A percentile compares a stretch with the other conserved stretches of the same genome.
Evolutionary conservation across 2,797 vertebrate species (phyloP).

Genomic region (Champsocephalus gunnari): DNA sequence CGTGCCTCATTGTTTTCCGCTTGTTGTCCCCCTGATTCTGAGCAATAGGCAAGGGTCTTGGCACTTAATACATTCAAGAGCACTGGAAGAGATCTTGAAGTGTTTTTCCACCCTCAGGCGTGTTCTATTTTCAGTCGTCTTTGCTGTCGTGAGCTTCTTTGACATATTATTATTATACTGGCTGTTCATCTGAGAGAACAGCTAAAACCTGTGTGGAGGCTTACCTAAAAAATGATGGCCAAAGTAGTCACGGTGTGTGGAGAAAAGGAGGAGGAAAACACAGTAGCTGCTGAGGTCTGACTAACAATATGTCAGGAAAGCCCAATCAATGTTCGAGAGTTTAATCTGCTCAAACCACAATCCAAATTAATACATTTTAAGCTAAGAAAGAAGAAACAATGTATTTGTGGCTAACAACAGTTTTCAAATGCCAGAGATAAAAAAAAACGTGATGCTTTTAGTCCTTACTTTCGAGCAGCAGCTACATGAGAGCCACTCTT

Average conservation of each 20-base stretch:
- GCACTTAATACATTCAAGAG: constrained; percentile 66
- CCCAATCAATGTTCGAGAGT: background rate
- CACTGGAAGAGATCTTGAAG: constrained; percentile 54
- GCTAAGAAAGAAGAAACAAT: constrained; percentile 9
- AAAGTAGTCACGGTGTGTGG: constrained; percentile 43
- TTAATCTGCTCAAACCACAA: constrained; percentile 16
- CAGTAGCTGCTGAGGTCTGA: constrained; percentile 11
- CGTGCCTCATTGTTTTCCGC: background rate
- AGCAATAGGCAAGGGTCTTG: constrained; percentile 35
- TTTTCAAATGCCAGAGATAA: background rate
- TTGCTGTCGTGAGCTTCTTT: constrained; percentile 59
- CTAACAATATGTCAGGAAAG: constrained; percentile 3
- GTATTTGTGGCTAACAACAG: background rate
- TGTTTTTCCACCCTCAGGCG: constrained; percentile 67
- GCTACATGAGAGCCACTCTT: background rate
- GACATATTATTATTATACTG: constrained; percentile 75
- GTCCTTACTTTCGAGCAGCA: background rate
- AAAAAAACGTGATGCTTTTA: constrained; percentile 12
- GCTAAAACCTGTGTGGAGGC: constrained; percentile 64
- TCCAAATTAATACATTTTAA: background rate
- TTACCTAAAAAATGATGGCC: constrained; percentile 68
- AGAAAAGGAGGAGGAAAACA: constrained; percentile 16
- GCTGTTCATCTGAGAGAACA: constrained; percentile 68
- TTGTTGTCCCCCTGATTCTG: constrained; percentile 38
- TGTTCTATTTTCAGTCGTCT: constrained; percentile 68